Evolutionary conservation across 2,888 invertebrate genomes (phyloP).

Genomic region (Molorchus minor): DNA sequence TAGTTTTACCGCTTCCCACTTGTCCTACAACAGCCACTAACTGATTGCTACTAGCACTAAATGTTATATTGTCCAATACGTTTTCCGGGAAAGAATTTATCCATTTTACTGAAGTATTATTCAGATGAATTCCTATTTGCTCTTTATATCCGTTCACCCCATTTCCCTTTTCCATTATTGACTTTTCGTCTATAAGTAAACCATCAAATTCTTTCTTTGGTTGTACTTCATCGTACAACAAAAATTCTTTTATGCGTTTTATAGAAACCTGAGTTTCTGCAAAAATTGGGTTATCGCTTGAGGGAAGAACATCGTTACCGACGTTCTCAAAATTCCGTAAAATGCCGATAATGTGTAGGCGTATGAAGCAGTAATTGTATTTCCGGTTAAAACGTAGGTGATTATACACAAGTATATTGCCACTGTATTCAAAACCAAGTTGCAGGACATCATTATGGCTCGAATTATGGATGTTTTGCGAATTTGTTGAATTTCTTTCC

Average conservation of each 20-base stretch:
- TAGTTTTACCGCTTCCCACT: conserved; percentile 71
- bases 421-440: conserved; percentile 83
- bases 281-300: conserved; percentile 72
- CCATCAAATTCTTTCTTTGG: not conserved
- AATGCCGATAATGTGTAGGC: conserved; percentile 81
- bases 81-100: conserved; percentile 46
- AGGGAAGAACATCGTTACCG: conserved; percentile 72
- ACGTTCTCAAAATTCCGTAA: conserved; percentile 74
- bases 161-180: not conserved
- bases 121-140: conserved; percentile 32
- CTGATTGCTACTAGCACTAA: conserved; percentile 71
- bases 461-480: conserved; percentile 71
- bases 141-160: not conserved
- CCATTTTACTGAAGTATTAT: conserved; percentile 75
- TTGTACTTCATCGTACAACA: conserved; percentile 55
- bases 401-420: conserved; percentile 85
- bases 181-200: too few species aligned
- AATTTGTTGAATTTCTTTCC: conserved; percentile 75
- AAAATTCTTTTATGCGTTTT: conserved; percentile 67
- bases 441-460: conserved; percentile 70
- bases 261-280: conserved; percentile 67
- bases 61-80: conserved; percentile 69
- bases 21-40: conserved; percentile 68
- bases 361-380: conserved; percentile 67
- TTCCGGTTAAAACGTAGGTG: conserved; percentile 75